phyloP scores from a whole-genome alignment of 2,113 vertebrate species.

The Spea bombifrons region DNA sequence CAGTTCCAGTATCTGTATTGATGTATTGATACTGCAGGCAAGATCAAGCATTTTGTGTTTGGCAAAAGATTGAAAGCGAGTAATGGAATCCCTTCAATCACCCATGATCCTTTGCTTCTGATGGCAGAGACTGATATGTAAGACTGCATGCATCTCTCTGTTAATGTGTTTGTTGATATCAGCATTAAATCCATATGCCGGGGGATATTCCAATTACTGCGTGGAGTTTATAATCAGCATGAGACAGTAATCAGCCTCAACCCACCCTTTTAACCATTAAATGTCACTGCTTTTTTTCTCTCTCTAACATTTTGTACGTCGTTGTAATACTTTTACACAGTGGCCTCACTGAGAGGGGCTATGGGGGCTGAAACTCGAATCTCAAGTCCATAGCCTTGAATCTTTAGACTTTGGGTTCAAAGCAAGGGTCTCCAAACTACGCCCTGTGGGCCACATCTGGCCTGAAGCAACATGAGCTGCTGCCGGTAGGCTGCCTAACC shows the following conservation, averaged over 20 bases:
- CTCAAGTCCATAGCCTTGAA: too few relatives aligned
- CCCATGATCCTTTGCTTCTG: constrained; percentile 11
- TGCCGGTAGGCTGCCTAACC: too few relatives aligned
- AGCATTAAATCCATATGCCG: constrained; percentile 40
- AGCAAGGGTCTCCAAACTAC: too few relatives aligned
- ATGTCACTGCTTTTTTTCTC: neutral
- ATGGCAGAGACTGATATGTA: constrained; percentile 29
- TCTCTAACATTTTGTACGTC: too few relatives aligned
- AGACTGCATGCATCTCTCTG: constrained; percentile 22
- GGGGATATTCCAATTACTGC: constrained; percentile 29
- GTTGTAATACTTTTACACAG: too few relatives aligned
- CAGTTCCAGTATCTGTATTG: too few relatives aligned
- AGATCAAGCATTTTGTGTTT: constrained; percentile 9
- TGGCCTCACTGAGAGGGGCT: too few relatives aligned
- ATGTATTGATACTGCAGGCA: too few relatives aligned
- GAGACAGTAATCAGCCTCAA: constrained; percentile 4
- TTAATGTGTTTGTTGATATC: constrained; percentile 43
- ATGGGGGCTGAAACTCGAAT: too few relatives aligned
- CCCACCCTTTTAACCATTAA: neutral
- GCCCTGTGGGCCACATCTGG: too few relatives aligned
- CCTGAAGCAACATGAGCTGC: too few relatives aligned
- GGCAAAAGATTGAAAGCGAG: constrained; percentile 19
- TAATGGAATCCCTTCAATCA: constrained; percentile 26
- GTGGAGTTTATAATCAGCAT: constrained; percentile 15
- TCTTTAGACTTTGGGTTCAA: too few relatives aligned